phyloP scores from a whole-genome alignment of 2,113 vertebrate genomes.

The Caranx ignobilis region DNA sequence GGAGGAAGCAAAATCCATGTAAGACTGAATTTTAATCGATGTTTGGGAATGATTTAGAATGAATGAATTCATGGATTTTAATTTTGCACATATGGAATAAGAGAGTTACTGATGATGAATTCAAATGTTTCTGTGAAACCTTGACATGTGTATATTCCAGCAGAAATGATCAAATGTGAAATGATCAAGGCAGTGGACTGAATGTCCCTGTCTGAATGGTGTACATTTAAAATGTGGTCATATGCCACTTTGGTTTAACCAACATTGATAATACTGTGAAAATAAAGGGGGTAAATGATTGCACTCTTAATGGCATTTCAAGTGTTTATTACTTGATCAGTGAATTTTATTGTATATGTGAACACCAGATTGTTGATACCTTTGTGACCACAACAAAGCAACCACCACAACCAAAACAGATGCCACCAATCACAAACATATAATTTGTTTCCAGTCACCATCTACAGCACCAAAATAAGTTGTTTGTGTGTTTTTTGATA shows the following conservation, averaged over 20 bases:
- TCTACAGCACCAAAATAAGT: not conserved
- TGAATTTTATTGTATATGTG: not conserved
- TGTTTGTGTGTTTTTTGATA: not conserved
- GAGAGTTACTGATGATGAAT: constrained; percentile 1
- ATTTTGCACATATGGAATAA: constrained; percentile 3
- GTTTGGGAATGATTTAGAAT: not conserved
- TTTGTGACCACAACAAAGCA: not conserved
- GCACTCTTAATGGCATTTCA: not conserved
- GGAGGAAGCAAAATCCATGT: not conserved
- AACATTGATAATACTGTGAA: not conserved
- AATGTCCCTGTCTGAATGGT: not conserved
- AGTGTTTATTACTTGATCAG: constrained; percentile 11
- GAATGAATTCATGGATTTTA: not conserved
- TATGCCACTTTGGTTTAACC: not conserved
- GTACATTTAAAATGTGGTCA: not conserved
- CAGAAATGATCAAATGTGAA: not conserved
- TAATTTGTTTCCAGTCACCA: not conserved
- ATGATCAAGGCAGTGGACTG: not conserved
- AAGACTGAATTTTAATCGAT: not conserved
- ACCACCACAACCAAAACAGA: not conserved
- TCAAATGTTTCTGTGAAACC: constrained; percentile 15
- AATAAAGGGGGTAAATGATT: not conserved
- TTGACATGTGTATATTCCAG: not conserved
- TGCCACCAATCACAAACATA: not conserved
- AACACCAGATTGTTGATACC: not conserved